A percentile compares a stretch with the other conserved stretches of the same genome.
These are phyloP conservation scores for Poecilia gillii DNA, from an alignment of 2,797 vertebrate species.

Conservation along the genomic window DNA sequence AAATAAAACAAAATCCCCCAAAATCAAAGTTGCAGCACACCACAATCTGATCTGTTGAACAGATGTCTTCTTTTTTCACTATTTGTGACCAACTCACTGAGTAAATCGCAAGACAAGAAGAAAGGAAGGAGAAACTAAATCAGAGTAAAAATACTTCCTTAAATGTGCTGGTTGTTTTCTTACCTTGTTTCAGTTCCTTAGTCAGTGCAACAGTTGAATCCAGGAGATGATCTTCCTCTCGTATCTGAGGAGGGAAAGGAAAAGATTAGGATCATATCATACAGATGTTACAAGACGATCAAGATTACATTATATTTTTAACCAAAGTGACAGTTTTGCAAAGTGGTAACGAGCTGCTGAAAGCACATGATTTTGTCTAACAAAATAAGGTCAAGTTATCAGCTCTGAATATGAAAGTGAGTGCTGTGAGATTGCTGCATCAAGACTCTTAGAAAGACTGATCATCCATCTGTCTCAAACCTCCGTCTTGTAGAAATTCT, in stretches of 20 bases:
- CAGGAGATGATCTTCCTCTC: neutral
- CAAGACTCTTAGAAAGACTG: neutral
- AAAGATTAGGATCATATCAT: neutral
- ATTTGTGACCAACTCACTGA: neutral
- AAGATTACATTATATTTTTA: neutral
- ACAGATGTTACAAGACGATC: neutral
- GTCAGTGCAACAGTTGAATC: neutral
- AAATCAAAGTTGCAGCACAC: neutral
- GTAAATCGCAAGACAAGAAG: neutral
- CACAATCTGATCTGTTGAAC: neutral
- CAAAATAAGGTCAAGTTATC: neutral
- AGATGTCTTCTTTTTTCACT: neutral
- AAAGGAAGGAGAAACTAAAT: neutral
- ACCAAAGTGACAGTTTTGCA: neutral
- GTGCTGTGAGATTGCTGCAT: neutral
- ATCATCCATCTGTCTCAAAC: neutral
- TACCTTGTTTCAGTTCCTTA: conserved; percentile 5
- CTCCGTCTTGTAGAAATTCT: neutral
- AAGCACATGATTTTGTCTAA: neutral
- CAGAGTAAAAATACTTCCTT: neutral
- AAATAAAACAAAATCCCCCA: too few relatives aligned
- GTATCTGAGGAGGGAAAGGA: conserved; percentile 5
- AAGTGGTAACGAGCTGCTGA: too few relatives aligned
- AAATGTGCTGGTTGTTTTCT: neutral
- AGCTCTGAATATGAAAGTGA: neutral